Evolutionary conservation across 2,113 vertebrate genomes (phyloP), one percentile per base, ranked within the genome.

Genomic region (Petroica traversi): DNA sequence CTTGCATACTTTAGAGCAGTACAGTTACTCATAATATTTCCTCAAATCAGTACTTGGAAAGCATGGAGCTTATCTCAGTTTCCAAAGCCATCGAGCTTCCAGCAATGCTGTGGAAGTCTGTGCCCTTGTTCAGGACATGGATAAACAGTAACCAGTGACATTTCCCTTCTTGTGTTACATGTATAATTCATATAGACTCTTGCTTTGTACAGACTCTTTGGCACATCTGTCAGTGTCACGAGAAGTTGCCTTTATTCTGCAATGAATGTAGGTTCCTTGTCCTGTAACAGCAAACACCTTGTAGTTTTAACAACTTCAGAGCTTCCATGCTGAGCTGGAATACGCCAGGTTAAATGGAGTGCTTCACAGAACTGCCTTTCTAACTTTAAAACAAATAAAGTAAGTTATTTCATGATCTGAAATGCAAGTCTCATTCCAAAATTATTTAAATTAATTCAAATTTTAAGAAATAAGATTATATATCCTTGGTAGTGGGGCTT

Each of bases 231-330:
- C 25, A 23, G 29, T 14, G 26, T 54, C 69, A 33, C 61, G 19
- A 34, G 9, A 36, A 34, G 19, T 10, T 52, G 38, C 14, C 28
- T 0, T 71, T 11, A 2, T 29, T 64, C 14, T 52, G n/a, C 38
- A 19, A 0, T 5, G 25, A n/a, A 2, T 8, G 3, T 11, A 16
- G 8, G 8, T 40, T 46, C 54, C 54, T 40, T 82, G 74, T 41
- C 48, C 23, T 82, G 2, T 18, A 45, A 3, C 14, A 59, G 33
- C 12, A 19, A 74, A 9, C 54, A 73, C 4, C 29, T n/a, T 54
- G 16, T 55, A 14, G 36, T 72, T 54, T 14, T 46, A 55, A n/a
- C n/a, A 51, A 4, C 16, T 64, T 75, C 24, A 6, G 13, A 61
- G 80, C 64, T 91, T 79, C 40, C 23, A 4, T 7, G 33, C 62